Base-by-base conservation (phyloP, 2,797 vertebrate species). In the Taeniopygia guttata region DNA sequence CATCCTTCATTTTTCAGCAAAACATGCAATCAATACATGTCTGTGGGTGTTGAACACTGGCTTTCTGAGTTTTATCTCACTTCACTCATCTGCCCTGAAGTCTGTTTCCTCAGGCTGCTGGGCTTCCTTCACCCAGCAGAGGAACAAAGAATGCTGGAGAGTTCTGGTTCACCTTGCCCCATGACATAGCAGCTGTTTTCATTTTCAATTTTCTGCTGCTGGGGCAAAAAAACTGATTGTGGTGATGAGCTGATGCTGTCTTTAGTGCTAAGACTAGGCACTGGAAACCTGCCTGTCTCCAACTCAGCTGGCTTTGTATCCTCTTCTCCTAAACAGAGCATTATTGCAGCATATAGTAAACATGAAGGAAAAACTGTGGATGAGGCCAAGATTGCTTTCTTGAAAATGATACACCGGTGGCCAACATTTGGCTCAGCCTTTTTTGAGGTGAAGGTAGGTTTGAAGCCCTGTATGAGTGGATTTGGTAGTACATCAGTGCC, bases 401-500 rank as follows among this genome's bases (percentile, higher is more conserved):
- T 99, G 90, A 99, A 98, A 97, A 92, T 91, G 12, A 98, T 99
- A 85, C 95, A 91, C 84, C 98, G 98, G 54, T 99, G 99, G 99
- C 98, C 98, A 26, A 99, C 99, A 0, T 99, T 99, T 26, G 99
- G 99, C 58, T 99, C 99, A 49, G 98, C 99, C 13, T 99, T 99
- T 97, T 99, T 99, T 52, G 98, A 99, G 93, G 99, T 99, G 93
- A 99, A 99, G 99, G 99, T 99, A 96, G 82, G 97, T 87, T 40
- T 80, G 36, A 29, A 42, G 30, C 23, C 74, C 52, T 40, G 5
- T 4, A 11, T 11, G 54, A 72, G 43, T 9, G 32, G 45, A 69
- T 69, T 34, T 29, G 13, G 14, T 34, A 46, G 73, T 12, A 54
- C 27, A 56, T 9, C 11, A 51, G 58, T 62, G 29, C 18, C 20